phyloP scores from a whole-genome alignment of 2,113 vertebrate species.

The Azemiops feae region DNA sequence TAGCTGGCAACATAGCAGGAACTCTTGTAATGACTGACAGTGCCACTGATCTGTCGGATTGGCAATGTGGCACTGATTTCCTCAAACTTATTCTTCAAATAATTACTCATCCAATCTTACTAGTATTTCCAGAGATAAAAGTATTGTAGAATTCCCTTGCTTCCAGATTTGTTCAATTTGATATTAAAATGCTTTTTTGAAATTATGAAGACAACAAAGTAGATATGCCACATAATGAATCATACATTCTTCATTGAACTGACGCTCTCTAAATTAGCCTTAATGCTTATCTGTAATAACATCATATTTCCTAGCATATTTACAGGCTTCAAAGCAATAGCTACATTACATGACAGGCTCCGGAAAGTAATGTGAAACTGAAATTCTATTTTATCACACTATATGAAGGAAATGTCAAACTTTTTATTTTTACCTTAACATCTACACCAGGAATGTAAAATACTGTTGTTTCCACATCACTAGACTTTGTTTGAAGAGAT shows the following conservation, averaged over 20 bases:
- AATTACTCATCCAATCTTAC: not conserved
- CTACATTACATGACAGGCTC: not conserved
- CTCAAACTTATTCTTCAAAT: not conserved
- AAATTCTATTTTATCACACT: not conserved
- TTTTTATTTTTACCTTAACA: constrained; percentile 84
- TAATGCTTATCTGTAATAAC: not conserved
- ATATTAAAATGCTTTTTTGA: not conserved
- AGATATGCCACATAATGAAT: not conserved
- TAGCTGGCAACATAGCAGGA: not conserved
- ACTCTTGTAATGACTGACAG: not conserved
- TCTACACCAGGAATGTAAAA: constrained; percentile 99
- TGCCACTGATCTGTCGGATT: not conserved
- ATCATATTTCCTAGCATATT: not conserved
- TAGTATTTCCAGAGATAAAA: not conserved
- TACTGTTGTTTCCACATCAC: constrained; percentile 92
- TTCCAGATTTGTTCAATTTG: not conserved
- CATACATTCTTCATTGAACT: not conserved
- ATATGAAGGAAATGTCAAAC: not conserved
- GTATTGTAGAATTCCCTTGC: not conserved
- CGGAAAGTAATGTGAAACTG: not conserved
- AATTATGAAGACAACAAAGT: not conserved
- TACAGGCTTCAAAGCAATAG: not conserved
- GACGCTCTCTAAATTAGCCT: not conserved
- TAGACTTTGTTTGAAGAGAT: constrained; percentile 89
- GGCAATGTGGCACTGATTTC: not conserved